Conservation (phyloP, 2,113 vertebrate genomes). For the Falco punctatus region DNA sequence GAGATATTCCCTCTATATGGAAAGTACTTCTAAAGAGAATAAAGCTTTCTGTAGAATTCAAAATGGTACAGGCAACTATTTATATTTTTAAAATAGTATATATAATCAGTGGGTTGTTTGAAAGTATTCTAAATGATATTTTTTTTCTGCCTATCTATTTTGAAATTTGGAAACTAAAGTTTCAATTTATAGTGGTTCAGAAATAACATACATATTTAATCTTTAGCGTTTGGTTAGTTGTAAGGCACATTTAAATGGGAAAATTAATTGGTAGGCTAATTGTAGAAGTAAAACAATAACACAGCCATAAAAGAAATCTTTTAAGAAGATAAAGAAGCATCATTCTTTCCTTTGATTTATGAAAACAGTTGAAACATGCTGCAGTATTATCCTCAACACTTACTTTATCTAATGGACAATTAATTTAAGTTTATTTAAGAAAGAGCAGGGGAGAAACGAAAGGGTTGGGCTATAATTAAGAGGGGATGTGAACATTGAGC, state of each 20-base stretch:
- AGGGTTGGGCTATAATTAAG: neutral
- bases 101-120: neutral
- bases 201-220: neutral
- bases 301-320: neutral
- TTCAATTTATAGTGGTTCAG: neutral
- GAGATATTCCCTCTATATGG: neutral
- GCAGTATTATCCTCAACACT: neutral
- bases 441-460: neutral
- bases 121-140: neutral
- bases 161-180: neutral
- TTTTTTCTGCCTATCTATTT: neutral
- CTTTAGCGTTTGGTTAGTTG: neutral
- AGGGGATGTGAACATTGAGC: neutral
- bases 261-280: neutral
- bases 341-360: neutral
- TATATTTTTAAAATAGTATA: neutral
- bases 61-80: neutral
- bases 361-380: constrained; percentile 11
- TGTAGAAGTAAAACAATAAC: neutral
- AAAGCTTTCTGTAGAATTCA: neutral
- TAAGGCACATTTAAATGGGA: neutral
- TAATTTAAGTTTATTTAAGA: constrained; percentile 41
- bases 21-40: neutral
- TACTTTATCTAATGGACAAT: constrained; percentile 4
- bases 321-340: neutral